phyloP scores from a whole-genome alignment of 92 coral and sea anemone species.

The Galaxea fascicularis region DNA sequence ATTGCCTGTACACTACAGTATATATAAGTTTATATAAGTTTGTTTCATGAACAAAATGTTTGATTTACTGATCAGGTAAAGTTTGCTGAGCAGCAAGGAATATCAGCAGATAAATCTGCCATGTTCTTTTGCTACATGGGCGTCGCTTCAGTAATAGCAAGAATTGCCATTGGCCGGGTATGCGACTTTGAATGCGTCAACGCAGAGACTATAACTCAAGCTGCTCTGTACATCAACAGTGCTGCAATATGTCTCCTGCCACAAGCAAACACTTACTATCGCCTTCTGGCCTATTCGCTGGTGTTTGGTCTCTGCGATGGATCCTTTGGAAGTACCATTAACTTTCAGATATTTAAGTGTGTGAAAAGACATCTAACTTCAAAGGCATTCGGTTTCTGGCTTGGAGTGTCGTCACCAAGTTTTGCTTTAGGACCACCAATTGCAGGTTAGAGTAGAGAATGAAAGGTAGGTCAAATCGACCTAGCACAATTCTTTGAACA shows the following conservation, averaged over 20 bases:
- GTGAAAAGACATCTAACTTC: slow-evolving; percentile 1
- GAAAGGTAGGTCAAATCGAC: not conserved
- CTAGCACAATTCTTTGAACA: too few species aligned
- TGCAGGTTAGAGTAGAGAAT: not conserved
- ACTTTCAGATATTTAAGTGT: not conserved
- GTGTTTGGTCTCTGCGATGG: slow-evolving; percentile 22
- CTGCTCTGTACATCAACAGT: not conserved
- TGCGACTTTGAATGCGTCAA: slow-evolving; percentile 5
- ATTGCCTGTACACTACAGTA: not conserved
- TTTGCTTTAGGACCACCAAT: slow-evolving; percentile 25
- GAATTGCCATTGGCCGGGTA: not conserved
- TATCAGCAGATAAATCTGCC: slow-evolving; percentile 45
- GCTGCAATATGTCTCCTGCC: slow-evolving; percentile 8
- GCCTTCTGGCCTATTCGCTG: not conserved
- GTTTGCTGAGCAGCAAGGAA: slow-evolving; percentile 47
- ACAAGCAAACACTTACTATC: not conserved
- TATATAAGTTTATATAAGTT: not conserved
- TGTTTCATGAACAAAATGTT: not conserved
- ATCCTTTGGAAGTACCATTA: not conserved
- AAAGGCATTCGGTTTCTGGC: slow-evolving; percentile 11
- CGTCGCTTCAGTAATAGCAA: not conserved
- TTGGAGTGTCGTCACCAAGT: slow-evolving; percentile 1
- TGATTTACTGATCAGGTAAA: slow-evolving; percentile 25
- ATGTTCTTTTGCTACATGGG: slow-evolving; percentile 14
- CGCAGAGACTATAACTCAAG: not conserved